phyloP scores from a whole-genome alignment of 2,888 invertebrate species.

The Escarpia spicata region DNA sequence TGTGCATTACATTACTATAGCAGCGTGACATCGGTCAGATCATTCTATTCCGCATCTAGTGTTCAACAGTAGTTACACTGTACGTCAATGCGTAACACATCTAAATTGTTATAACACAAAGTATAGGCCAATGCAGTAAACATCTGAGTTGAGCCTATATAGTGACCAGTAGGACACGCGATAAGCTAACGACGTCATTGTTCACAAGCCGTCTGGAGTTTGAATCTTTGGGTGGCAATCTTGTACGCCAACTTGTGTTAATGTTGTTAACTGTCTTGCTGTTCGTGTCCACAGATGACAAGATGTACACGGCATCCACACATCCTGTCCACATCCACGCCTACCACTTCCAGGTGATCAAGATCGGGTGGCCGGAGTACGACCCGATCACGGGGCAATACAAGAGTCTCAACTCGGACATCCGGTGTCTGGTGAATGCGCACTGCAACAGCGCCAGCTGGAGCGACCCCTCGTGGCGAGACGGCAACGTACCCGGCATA shows the following conservation, averaged over 20 bases:
- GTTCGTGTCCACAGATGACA: constrained; percentile 26
- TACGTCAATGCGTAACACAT: no score
- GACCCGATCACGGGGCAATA: constrained; percentile 33
- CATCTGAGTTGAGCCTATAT: no score
- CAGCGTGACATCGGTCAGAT: no score
- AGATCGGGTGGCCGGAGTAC: constrained; percentile 33
- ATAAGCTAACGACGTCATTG: no score
- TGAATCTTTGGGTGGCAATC: no score
- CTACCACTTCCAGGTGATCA: constrained; percentile 35
- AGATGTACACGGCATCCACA: constrained; percentile 28
- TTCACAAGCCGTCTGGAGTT: no score
- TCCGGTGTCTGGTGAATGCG: background rate
- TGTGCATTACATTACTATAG: no score
- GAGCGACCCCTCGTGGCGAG: constrained; percentile 32
- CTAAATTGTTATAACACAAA: background rate
- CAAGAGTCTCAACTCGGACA: constrained; percentile 39
- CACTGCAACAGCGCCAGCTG: constrained; percentile 26
- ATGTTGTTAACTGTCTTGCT: background rate
- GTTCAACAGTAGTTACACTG: no score
- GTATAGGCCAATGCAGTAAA: no score
- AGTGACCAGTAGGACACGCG: no score
- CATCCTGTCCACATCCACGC: constrained; percentile 40
- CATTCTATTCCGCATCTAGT: no score
- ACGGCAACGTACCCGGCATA: constrained; percentile 33
- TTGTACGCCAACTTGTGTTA: no score